A percentile compares a stretch with the other conserved stretches of the same genome.
These are phyloP conservation scores for Proterorhinus semilunaris DNA, from an alignment of 2,113 vertebrate species.

Conservation along the genomic window DNA sequence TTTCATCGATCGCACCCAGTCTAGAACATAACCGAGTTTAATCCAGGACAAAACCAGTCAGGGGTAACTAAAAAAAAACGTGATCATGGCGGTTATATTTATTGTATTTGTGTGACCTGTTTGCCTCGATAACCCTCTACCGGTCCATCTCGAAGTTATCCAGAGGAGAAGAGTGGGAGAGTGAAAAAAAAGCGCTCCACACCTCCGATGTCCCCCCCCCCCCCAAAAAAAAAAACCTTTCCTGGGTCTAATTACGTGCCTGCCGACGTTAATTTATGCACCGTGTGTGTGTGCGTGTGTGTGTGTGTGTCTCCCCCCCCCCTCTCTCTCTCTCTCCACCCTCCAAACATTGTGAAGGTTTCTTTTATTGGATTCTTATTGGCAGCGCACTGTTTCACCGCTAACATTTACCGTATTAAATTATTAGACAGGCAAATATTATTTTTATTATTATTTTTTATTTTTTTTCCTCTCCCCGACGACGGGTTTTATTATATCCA, in stretches of 20 bases:
- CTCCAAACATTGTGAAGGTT: constrained; percentile 38
- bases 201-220: constrained; percentile 24
- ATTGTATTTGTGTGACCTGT: too few species aligned
- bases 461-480: neutral
- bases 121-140: too few species aligned
- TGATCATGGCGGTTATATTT: too few species aligned
- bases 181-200: constrained; percentile 9
- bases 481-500: neutral
- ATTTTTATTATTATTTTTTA: neutral
- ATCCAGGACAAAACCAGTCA: too few species aligned
- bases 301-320: too few species aligned
- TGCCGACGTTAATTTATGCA: constrained; percentile 54
- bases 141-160: constrained; percentile 24
- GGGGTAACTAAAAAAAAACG: too few species aligned
- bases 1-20: too few species aligned
- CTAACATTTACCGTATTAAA: constrained; percentile 57
- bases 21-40: too few species aligned
- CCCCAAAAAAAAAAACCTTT: too few species aligned
- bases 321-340: constrained; percentile 5
- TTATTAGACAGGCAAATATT: constrained; percentile 62
- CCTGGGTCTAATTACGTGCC: constrained; percentile 55
- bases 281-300: constrained; percentile 40
- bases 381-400: constrained; percentile 37
- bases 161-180: neutral
- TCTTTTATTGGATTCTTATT: constrained; percentile 60